Base-by-base conservation (phyloP, 2,113 vertebrate species). In the Ceuthmochares aereus region DNA sequence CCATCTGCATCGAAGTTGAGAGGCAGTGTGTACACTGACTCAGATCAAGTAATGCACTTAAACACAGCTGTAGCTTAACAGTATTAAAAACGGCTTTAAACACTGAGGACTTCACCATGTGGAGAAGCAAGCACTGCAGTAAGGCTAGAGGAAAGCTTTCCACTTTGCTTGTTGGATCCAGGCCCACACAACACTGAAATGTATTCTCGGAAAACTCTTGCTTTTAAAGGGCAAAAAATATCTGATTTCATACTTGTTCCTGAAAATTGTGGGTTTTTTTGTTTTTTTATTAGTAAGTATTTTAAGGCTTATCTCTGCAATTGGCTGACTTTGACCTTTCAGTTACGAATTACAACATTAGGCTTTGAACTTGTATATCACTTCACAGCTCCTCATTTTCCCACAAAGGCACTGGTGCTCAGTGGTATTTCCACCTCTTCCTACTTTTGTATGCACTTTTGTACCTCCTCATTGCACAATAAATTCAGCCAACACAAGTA, bases 391-490 rank as follows among this genome's bases (percentile, higher is more conserved):
- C 96, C 95, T 97, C 32, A 9, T 29, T 97, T 97, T 97, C 90
- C 86, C 95, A 97, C 89, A 97, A 96, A 95, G 36, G 40, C 54
- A 82, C 56, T 95, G 85, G 69, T 93, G 54, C 68, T 91, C 60
- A 49, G 47, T 95, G 94, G 94, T 76, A 94, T 98, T 98, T 98
- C 96, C 87, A 96, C 96, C 93, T 96, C 95, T 98, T 98, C 97
- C 97, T 97, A 96, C 97, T 82, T 98, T 98, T 98, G 96, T 97
- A 66, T 87, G 77, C 59, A 89, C 60, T 87, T 55, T 96, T 95
- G 32, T 86, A 79, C 96, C 73, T 93, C 60, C 90, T 96, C n/a
- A 73, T 73, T 82, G 40, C 63, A 84, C 40, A 49, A 14, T 25
- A 37, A 70, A 77, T 60, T 73, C 80, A 86, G 94, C 97, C 98